Evolutionary conservation across 2,888 invertebrate genomes (phyloP), one percentile per base, ranked within the genome.

Genomic region (Phoenoteleia sp.): DNA sequence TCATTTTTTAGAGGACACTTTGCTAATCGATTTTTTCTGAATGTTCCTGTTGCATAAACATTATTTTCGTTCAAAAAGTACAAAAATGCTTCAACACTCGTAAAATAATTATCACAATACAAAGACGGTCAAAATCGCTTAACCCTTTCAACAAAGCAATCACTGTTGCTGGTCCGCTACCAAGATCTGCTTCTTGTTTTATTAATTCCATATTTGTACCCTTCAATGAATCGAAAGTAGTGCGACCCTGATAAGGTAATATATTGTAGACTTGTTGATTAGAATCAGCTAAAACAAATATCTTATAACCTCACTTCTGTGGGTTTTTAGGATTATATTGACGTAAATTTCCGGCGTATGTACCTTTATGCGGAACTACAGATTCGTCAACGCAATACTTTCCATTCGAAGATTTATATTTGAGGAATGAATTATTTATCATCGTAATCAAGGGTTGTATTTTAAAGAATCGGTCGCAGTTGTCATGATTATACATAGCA

Each of bases 391-490:
- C 88, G 27, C 84, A 89, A 60, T 60, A 83, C 13, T 13, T 71
- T 15, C 64, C 56, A 47, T 72, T 36, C n/a, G 17, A 21, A 25
- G 62, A 62, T 42, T 62, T 62, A 13, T 47, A 13, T 19, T 64
- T 0, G 0, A 29, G 2, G 27, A 64, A 64, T 67, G 47, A 42
- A 79, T 74, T 36, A 52, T 80, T 88, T 42, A 54, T 89, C 60
- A 87, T 86, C 88, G 77, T 91, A 25, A 89, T 33, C 74, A 89
- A 62, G 4, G 90, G 90, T 25, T 91, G 56, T 27, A 92, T 66
- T 87, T 91, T 91, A 60, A 86, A 87, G 86, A 88, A 91, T 45
- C 89, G 81, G 74, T 91, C 90, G n/a, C 42, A 25, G 71, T 88
- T 80, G 5, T 86, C 80, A 9, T 36, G 17, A 42, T 27, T 36